These are phyloP conservation scores for Nyctibius bracteatus DNA, from an alignment of 2,113 vertebrate genomes.

Conservation along the genomic window DNA sequence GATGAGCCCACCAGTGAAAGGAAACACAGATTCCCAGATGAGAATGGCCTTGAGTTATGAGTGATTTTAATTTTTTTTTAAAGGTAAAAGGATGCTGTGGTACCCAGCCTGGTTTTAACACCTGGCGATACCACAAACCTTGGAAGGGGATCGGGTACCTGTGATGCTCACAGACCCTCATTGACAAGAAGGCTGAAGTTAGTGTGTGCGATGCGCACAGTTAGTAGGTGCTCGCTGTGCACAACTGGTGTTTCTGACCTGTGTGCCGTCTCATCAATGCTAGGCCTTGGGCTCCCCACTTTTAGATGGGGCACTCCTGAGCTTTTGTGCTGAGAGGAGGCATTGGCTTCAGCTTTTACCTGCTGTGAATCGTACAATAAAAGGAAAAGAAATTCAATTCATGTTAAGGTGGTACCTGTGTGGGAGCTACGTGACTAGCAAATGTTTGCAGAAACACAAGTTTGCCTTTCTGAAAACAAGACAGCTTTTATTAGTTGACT, in stretches of 20 bases:
- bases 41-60: background rate
- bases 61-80: background rate
- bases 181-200: background rate
- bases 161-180: background rate
- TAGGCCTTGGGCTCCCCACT: background rate
- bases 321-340: background rate
- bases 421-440: background rate
- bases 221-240: background rate
- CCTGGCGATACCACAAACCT: background rate
- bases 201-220: background rate
- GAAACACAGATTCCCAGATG: background rate
- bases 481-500: background rate
- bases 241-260: background rate
- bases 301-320: background rate
- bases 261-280: background rate
- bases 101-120: background rate
- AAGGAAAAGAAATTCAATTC: background rate
- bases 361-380: background rate
- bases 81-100: background rate
- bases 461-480: background rate
- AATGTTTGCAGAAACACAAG: background rate
- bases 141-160: background rate
- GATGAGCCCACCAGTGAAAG: background rate
- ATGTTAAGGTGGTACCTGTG: background rate
- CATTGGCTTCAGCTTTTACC: background rate